phyloP scores from a whole-genome alignment of 2,888 invertebrate genomes.

The Drosophila ezoana region DNA sequence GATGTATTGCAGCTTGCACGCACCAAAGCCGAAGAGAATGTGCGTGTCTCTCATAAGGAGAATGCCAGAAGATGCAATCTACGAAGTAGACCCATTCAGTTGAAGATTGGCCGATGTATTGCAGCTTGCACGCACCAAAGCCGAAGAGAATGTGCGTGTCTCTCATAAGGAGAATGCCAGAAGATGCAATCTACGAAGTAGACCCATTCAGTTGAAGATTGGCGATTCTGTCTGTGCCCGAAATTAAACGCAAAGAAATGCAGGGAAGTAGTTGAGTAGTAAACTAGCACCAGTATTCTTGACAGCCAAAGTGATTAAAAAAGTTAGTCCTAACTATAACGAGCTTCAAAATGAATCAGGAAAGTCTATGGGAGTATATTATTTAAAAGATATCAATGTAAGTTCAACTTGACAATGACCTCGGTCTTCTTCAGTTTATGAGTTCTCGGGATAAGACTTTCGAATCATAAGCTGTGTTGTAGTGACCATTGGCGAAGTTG shows the following conservation, averaged over 20 bases:
- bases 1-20: not conserved
- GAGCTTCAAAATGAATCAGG: not conserved
- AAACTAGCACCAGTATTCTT: too few relatives aligned
- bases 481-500: too few relatives aligned
- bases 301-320: not conserved
- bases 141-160: too few relatives aligned
- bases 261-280: not conserved
- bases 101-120: not conserved
- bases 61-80: too few relatives aligned
- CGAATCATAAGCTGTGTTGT: too few relatives aligned
- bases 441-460: too few relatives aligned
- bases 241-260: not conserved
- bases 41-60: too few relatives aligned
- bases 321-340: not conserved
- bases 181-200: too few relatives aligned
- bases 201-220: not conserved
- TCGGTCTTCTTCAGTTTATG: too few relatives aligned
- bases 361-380: not conserved
- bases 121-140: not conserved
- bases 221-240: not conserved
- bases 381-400: not conserved
- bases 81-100: not conserved
- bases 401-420: too few relatives aligned
- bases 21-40: too few relatives aligned
- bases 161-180: too few relatives aligned